phyloP scores from a whole-genome alignment of 2,888 invertebrate genomes.

The Cetonia aurata region DNA sequence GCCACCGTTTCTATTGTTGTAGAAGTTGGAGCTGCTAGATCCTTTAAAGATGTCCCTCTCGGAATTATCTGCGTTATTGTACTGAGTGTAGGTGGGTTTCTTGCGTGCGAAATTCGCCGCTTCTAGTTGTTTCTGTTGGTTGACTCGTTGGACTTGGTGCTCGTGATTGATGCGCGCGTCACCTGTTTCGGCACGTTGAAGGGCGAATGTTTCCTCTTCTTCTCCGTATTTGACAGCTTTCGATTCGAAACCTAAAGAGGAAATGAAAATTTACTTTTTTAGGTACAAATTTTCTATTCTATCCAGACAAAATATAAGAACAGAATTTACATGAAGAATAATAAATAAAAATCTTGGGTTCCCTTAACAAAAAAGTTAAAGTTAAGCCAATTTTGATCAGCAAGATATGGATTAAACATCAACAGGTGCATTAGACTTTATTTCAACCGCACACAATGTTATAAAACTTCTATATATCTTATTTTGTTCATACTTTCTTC shows the following conservation, averaged over 20 bases:
- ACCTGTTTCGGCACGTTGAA: conserved; percentile 80
- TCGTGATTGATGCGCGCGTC: conserved; percentile 65
- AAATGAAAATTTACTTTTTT: too few species aligned
- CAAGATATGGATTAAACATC: too few species aligned
- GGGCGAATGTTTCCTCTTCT: conserved; percentile 79
- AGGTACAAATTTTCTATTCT: too few species aligned
- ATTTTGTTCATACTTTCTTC: too few species aligned
- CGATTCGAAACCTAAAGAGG: conserved; percentile 71
- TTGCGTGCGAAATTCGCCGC: conserved; percentile 44
- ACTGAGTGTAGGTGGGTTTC: conserved; percentile 55
- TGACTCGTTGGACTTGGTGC: conserved; percentile 63
- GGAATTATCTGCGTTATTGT: conserved; percentile 58
- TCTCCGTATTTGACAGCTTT: conserved; percentile 75
- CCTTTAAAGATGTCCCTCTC: conserved; percentile 75
- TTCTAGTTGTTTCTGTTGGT: conserved; percentile 62
- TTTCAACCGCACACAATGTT: too few species aligned
- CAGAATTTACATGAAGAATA: too few species aligned
- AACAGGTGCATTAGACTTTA: too few species aligned
- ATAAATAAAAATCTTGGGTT: too few species aligned
- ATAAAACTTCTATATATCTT: too few species aligned
- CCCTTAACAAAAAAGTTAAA: too few species aligned
- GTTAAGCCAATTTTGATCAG: too few species aligned
- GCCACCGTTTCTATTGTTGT: conserved; percentile 74
- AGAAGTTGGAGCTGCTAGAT: conserved; percentile 83
- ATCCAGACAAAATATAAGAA: too few species aligned